Percentiles rank a stretch among this genome's conserved stretches.
Evolutionary conservation across 2,113 vertebrate species (phyloP).

Genomic region (Martes martes): DNA sequence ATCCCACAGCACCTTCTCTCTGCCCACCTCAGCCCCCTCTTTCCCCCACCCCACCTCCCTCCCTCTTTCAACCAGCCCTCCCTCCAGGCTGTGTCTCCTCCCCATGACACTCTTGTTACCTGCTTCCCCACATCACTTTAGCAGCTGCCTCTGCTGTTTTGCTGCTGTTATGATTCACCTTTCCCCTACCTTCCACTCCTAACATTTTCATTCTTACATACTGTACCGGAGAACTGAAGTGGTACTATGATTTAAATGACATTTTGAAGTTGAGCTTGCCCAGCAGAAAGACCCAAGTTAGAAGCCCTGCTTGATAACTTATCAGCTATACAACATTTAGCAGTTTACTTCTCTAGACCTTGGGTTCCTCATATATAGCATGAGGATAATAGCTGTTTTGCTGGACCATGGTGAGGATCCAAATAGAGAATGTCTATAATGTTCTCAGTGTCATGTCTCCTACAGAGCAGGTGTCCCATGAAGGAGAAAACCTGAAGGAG

Average conservation of each 20-base stretch:
- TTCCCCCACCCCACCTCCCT: not conserved
- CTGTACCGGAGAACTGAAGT: not conserved
- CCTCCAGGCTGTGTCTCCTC: too few species aligned
- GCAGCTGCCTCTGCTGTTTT: not conserved
- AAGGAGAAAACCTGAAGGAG: not conserved
- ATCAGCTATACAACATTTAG: not conserved
- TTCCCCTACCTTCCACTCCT: not conserved
- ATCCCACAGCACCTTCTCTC: not conserved
- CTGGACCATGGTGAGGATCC: not conserved
- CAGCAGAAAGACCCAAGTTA: not conserved
- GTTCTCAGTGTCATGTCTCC: not conserved
- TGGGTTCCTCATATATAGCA: not conserved
- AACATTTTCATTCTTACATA: not conserved
- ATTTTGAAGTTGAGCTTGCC: not conserved
- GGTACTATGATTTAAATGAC: not conserved
- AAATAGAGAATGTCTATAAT: not conserved
- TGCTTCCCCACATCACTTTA: not conserved
- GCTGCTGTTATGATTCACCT: not conserved
- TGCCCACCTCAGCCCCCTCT: rapidly evolving
- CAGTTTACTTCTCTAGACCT: not conserved
- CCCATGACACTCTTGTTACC: not conserved
- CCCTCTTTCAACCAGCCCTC: not conserved
- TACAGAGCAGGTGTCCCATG: not conserved
- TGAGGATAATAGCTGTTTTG: not conserved
- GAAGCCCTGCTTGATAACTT: not conserved